A percentile compares a stretch with the other conserved stretches of the same genome.
Evolutionary conservation across 1,140 invertebrate genomes (phyloP).

Genomic region (Papilio machaon): DNA sequence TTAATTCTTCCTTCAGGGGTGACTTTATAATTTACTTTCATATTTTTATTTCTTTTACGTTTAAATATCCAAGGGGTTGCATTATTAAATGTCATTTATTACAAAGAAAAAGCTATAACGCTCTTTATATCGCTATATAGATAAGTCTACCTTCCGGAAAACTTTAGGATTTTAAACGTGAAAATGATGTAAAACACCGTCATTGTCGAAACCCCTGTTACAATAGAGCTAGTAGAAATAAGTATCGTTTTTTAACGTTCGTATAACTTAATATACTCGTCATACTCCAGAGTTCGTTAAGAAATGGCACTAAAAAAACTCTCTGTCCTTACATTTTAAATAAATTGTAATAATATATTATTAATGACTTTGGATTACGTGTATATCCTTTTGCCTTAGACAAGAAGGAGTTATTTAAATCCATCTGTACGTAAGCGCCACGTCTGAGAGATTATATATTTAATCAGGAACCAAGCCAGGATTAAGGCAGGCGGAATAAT

Average conservation of each 20-base stretch:
- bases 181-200: neutral
- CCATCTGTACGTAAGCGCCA: conserved; percentile 50
- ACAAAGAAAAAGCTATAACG: neutral
- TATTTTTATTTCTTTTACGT: conserved; percentile 8
- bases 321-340: no score
- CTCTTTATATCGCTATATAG: neutral
- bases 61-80: neutral
- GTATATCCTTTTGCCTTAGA: conserved; percentile 34
- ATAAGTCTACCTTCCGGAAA: neutral
- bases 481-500: conserved; percentile 41
- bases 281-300: no score
- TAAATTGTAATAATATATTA: neutral
- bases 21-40: conserved; percentile 16
- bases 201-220: no score
- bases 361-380: neutral
- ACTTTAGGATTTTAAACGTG: neutral
- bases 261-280: neutral
- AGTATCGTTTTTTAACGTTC: neutral
- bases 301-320: no score
- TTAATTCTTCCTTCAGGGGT: conserved; percentile 25
- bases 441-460: conserved; percentile 53
- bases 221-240: neutral
- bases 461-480: conserved; percentile 52
- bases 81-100: conserved; percentile 1
- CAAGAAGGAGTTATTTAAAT: conserved; percentile 46